These are phyloP conservation scores for Chloroclysta siterata DNA, from an alignment of 2,888 invertebrate genomes.

Conservation along the genomic window DNA sequence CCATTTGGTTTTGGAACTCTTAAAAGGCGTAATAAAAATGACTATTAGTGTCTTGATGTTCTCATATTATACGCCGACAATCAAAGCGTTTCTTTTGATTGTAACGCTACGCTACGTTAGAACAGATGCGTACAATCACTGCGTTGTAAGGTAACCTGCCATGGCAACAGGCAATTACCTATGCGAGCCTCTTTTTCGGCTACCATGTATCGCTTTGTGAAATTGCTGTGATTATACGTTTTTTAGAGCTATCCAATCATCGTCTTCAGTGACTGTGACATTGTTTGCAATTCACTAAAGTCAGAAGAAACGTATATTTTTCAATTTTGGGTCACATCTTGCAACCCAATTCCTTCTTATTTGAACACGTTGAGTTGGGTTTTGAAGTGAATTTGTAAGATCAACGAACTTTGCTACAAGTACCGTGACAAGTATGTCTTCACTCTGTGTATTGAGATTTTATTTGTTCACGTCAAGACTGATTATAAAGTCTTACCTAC, in stretches of 20 bases:
- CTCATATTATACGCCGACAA: slow-evolving; percentile 28
- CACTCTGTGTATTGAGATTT: slow-evolving; percentile 4
- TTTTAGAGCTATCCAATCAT: slow-evolving; percentile 30
- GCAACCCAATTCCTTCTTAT: slow-evolving; percentile 25
- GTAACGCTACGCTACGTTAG: slow-evolving; percentile 44
- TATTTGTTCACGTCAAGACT: not conserved
- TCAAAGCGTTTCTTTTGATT: slow-evolving; percentile 46
- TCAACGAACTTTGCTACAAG: slow-evolving; percentile 23
- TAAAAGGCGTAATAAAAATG: slow-evolving; percentile 27
- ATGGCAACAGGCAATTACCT: slow-evolving; percentile 55
- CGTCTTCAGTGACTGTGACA: slow-evolving; percentile 52
- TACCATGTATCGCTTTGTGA: slow-evolving; percentile 40
- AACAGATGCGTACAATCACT: slow-evolving; percentile 48
- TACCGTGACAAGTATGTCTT: slow-evolving; percentile 8
- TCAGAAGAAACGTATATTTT: slow-evolving; percentile 23
- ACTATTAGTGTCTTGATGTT: slow-evolving; percentile 28
- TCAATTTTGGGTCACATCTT: slow-evolving; percentile 27
- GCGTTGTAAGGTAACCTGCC: slow-evolving; percentile 43
- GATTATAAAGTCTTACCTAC: not conserved
- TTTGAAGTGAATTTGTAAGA: slow-evolving; percentile 18
- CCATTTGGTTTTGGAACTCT: slow-evolving; percentile 15
- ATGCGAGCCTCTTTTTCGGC: slow-evolving; percentile 47
- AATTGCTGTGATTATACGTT: slow-evolving; percentile 31
- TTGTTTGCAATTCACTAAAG: slow-evolving; percentile 34
- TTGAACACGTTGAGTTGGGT: slow-evolving; percentile 21